phyloP scores from a whole-genome alignment of 2,113 vertebrate genomes.

The Centropus bengalensis region DNA sequence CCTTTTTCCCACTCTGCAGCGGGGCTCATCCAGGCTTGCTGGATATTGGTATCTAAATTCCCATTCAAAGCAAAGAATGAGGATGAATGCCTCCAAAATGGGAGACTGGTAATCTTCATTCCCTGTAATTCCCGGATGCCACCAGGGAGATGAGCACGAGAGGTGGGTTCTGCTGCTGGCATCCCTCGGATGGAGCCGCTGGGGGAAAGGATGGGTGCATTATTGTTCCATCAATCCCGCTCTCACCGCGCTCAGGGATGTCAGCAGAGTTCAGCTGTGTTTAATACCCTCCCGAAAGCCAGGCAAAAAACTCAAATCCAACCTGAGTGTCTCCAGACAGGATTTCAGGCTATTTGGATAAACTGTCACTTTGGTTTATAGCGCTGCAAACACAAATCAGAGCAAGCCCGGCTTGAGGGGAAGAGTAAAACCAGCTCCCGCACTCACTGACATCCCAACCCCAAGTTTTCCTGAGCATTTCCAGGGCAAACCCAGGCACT shows the following conservation, averaged over 20 bases:
- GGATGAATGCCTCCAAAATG: background rate
- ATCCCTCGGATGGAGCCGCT: background rate
- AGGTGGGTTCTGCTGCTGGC: background rate
- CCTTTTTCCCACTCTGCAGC: background rate
- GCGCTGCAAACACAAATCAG: background rate
- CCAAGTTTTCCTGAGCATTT: background rate
- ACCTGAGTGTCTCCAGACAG: background rate
- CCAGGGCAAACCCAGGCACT: background rate
- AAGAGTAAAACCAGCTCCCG: background rate
- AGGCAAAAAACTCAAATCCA: background rate
- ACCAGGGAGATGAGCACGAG: background rate
- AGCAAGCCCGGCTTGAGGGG: background rate
- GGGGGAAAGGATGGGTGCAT: background rate
- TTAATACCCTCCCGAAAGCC: background rate
- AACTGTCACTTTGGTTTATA: background rate
- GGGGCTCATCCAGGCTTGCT: background rate
- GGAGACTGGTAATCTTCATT: background rate
- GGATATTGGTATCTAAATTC: background rate
- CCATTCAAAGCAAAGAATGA: background rate
- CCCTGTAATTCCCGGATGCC: background rate
- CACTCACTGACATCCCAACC: background rate
- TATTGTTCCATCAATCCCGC: background rate
- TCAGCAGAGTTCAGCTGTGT: background rate
- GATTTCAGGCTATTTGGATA: background rate
- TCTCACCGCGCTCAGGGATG: fast-evolving